Conservation (phyloP, 2,113 vertebrate genomes). For the Pelecanus crispus region DNA sequence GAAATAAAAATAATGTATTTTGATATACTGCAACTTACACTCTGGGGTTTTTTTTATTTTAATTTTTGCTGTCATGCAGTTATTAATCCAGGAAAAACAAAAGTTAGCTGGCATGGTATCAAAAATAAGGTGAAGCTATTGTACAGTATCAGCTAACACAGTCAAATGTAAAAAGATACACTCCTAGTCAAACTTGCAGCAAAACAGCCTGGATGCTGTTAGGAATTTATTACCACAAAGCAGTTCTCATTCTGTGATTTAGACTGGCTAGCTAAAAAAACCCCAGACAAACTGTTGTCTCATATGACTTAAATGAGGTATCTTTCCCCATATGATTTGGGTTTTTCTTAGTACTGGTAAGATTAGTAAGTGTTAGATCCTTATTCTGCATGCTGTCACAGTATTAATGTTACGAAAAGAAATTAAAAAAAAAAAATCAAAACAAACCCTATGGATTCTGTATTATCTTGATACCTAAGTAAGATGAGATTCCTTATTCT, state of each 20-base stretch:
- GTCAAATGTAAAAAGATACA: neutral
- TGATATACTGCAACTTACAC: neutral
- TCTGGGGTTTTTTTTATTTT: neutral
- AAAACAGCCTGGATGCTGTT: neutral
- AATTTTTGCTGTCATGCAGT: neutral
- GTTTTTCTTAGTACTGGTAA: neutral
- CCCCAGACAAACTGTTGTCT: neutral
- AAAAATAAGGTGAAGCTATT: neutral
- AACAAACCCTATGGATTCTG: neutral
- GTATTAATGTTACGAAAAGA: neutral
- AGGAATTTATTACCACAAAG: neutral
- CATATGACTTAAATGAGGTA: neutral
- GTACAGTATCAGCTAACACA: neutral
- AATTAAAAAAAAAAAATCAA: neutral
- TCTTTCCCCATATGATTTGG: neutral
- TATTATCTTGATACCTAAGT: neutral
- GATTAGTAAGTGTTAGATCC: neutral
- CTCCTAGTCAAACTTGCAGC: neutral
- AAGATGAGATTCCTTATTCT: neutral
- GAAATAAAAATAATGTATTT: neutral
- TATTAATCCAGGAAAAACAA: neutral
- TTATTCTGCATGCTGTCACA: neutral
- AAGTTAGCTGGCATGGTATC: neutral
- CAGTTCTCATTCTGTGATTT: neutral
- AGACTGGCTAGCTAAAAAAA: neutral